These are phyloP conservation scores for Micrastur ruficollis DNA, from an alignment of 2,797 vertebrate species.

Conservation along the genomic window DNA sequence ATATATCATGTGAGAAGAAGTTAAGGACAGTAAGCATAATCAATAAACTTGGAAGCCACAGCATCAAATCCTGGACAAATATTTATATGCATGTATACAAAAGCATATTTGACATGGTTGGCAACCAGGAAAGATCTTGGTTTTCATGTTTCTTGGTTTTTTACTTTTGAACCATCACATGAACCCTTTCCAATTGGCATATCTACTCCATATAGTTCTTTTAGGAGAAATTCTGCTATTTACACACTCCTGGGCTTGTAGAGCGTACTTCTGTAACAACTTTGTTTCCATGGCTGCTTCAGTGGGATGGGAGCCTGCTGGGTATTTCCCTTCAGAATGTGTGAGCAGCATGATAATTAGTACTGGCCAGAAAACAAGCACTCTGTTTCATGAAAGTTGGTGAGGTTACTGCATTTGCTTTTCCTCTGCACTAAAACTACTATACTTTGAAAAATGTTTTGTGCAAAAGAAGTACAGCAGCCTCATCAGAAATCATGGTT, in stretches of 20 bases:
- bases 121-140: not conserved
- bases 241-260: not conserved
- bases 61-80: not conserved
- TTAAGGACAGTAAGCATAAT: not conserved
- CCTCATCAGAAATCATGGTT: not conserved
- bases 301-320: not conserved
- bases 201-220: not conserved
- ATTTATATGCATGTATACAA: not conserved
- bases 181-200: not conserved
- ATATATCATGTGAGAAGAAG: not conserved
- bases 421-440: not conserved
- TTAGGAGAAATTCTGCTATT: not conserved
- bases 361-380: not conserved
- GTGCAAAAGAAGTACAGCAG: not conserved
- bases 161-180: not conserved
- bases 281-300: not conserved
- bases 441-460: not conserved
- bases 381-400: not conserved
- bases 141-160: not conserved
- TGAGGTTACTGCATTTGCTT: not conserved
- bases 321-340: not conserved
- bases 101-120: not conserved
- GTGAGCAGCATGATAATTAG: constrained; percentile 20
- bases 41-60: not conserved
- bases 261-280: not conserved